Conservation (phyloP, 2,888 invertebrate species). For the Chalcosyrphus nemorum region DNA sequence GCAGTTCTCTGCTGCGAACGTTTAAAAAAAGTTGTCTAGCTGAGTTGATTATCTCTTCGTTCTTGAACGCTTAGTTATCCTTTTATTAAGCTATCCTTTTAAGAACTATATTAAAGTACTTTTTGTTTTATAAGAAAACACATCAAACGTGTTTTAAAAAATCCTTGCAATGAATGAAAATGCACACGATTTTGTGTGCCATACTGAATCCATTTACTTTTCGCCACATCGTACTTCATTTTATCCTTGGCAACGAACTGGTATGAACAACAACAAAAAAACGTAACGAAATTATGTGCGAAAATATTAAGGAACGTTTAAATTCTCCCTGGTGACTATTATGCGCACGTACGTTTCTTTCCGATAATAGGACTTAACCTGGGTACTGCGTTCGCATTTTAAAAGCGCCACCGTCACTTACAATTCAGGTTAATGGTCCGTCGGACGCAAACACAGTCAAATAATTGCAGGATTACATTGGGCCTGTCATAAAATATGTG, state of each 20-base stretch:
- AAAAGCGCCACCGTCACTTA: slow-evolving; percentile 40
- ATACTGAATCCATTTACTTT: slow-evolving; percentile 30
- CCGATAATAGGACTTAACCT: slow-evolving; percentile 63
- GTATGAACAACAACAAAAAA: neutral
- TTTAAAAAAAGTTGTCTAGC: no score
- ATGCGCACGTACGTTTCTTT: slow-evolving; percentile 61
- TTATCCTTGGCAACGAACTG: neutral
- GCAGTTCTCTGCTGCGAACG: no score
- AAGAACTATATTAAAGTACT: no score
- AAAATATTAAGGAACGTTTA: slow-evolving; percentile 46
- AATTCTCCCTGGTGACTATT: slow-evolving; percentile 49
- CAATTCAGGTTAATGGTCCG: slow-evolving; percentile 63
- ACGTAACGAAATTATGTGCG: slow-evolving; percentile 13
- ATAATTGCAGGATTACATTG: slow-evolving; percentile 69
- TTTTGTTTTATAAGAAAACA: no score
- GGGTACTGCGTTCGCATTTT: slow-evolving; percentile 60
- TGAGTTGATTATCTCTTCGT: no score
- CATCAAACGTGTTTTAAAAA: no score
- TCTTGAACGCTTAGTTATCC: no score
- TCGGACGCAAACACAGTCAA: slow-evolving; percentile 65
- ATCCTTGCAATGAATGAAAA: no score
- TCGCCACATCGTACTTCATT: slow-evolving; percentile 10
- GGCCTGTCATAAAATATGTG: slow-evolving; percentile 61
- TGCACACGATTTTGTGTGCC: no score
- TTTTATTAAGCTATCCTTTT: no score